phyloP scores from a whole-genome alignment of 2,888 invertebrate species.

The Marronus borbonicus region DNA sequence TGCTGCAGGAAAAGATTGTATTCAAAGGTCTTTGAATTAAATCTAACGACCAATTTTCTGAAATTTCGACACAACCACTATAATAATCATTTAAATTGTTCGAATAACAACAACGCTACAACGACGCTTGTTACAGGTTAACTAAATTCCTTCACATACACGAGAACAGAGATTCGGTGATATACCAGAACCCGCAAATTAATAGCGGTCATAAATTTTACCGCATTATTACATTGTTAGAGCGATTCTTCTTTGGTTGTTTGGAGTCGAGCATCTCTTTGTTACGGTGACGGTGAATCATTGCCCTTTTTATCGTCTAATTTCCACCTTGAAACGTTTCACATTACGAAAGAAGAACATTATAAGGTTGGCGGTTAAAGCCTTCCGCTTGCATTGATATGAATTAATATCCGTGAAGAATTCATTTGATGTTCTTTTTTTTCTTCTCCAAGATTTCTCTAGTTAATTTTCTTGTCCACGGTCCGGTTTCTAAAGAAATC shows the following conservation, averaged over 20 bases:
- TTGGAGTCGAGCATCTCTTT: slow-evolving; percentile 50
- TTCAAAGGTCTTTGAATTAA: not conserved
- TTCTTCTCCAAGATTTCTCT: slow-evolving; percentile 34
- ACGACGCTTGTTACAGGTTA: slow-evolving; percentile 16
- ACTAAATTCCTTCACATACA: slow-evolving; percentile 38
- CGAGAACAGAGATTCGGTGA: slow-evolving; percentile 43
- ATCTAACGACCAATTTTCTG: slow-evolving; percentile 22
- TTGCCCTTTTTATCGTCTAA: slow-evolving; percentile 55
- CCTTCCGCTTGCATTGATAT: slow-evolving; percentile 39
- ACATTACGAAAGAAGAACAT: slow-evolving; percentile 31
- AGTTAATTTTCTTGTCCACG: slow-evolving; percentile 33
- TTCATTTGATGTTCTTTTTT: slow-evolving; percentile 31
- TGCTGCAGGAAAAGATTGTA: no score
- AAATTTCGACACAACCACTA: slow-evolving; percentile 28
- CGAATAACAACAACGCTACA: not conserved
- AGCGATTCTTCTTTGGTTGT: slow-evolving; percentile 55
- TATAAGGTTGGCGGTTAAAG: slow-evolving; percentile 30
- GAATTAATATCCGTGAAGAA: slow-evolving; percentile 34
- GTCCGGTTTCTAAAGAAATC: slow-evolving; percentile 18
- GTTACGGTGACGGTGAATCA: slow-evolving; percentile 54
- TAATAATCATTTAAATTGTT: slow-evolving; percentile 30
- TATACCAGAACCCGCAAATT: slow-evolving; percentile 53
- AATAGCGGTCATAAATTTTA: slow-evolving; percentile 57
- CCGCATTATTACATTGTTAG: slow-evolving; percentile 57
- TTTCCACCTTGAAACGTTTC: slow-evolving; percentile 57